Evolutionary conservation across 2,113 vertebrate species (phyloP).

Genomic region (Leptobrachium leishanense): DNA sequence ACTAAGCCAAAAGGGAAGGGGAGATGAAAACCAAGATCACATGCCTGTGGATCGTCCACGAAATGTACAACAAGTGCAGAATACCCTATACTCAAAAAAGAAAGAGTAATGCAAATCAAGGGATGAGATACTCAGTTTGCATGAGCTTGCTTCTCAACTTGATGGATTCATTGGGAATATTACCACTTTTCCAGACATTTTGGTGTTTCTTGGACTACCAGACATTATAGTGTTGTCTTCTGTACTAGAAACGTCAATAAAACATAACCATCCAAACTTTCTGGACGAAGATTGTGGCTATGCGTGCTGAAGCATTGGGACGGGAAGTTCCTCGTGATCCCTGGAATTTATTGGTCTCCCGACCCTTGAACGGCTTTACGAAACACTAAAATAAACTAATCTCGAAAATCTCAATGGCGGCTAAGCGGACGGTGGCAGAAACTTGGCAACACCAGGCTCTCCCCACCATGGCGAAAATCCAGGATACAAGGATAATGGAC

Average conservation of each 20-base stretch:
- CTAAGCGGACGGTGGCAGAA: too few species aligned
- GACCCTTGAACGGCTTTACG: too few species aligned
- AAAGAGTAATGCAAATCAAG: neutral
- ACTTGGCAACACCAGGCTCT: too few species aligned
- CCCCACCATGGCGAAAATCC: too few species aligned
- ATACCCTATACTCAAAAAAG: slow-evolving; percentile 7
- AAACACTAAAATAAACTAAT: too few species aligned
- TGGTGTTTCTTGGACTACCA: slow-evolving; percentile 6
- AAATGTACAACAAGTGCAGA: slow-evolving; percentile 6
- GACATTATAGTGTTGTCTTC: slow-evolving; percentile 6
- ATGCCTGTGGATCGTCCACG: slow-evolving; percentile 2
- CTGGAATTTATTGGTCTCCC: too few species aligned
- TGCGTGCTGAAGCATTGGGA: too few species aligned
- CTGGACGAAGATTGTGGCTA: too few species aligned
- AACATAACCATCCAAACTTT: too few species aligned
- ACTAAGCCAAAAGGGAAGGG: neutral
- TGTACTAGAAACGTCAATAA: neutral
- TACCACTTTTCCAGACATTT: neutral
- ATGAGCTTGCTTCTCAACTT: slow-evolving; percentile 1
- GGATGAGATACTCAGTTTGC: slow-evolving; percentile 11
- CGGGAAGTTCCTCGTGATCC: too few species aligned
- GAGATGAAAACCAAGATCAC: neutral
- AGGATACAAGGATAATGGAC: too few species aligned
- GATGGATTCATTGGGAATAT: slow-evolving; percentile 1
- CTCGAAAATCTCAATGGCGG: too few species aligned